A percentile compares a stretch with the other conserved stretches of the same genome.
phyloP scores from a whole-genome alignment of 2,797 vertebrate species.

The Fratercula arctica region DNA sequence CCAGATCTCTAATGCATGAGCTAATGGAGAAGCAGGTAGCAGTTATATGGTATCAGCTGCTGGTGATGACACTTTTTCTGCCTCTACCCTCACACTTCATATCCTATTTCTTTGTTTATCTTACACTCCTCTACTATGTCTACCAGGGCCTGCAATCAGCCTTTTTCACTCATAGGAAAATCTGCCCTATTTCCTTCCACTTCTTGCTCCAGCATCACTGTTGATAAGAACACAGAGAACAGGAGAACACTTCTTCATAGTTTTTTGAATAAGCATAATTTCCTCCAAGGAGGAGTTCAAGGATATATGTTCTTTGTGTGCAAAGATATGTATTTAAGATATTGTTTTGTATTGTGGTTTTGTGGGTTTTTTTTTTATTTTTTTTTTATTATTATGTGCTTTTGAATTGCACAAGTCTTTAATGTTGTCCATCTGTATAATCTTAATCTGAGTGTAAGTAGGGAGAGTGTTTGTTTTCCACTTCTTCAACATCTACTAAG shows the following conservation, averaged over 20 bases:
- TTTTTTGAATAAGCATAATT: background rate
- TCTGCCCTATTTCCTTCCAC: background rate
- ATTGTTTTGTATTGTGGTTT: background rate
- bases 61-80: background rate
- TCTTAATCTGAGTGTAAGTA: background rate
- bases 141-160: background rate
- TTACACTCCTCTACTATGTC: background rate
- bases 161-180: background rate
- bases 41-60: background rate
- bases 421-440: background rate
- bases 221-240: background rate
- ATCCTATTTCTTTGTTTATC: background rate
- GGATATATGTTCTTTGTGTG: fast-evolving
- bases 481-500: background rate
- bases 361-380: no score
- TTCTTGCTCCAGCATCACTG: background rate
- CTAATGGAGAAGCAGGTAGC: background rate
- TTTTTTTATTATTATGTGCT: background rate
- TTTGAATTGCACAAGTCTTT: background rate
- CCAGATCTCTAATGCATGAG: background rate
- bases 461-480: background rate
- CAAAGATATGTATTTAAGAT: background rate
- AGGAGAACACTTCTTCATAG: background rate
- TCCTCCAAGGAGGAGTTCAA: background rate
- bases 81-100: background rate